Evolutionary conservation across 2,888 invertebrate genomes (phyloP).

Genomic region (Athalia circularis): DNA sequence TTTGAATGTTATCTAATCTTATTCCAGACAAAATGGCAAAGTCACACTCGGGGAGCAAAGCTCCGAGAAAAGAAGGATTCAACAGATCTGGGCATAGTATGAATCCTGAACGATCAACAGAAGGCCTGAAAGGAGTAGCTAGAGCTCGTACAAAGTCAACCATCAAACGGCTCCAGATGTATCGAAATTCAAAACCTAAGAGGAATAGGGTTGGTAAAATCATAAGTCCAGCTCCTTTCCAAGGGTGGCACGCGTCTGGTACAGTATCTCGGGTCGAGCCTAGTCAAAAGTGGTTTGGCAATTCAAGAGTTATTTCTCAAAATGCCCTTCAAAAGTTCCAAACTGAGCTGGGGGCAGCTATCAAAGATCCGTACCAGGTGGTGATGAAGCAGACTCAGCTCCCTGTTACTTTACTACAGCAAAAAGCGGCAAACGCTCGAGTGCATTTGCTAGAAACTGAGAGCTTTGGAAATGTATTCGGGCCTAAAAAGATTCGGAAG

Average conservation of each 20-base stretch:
- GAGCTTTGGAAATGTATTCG: slow-evolving; percentile 95
- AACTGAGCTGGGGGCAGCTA: slow-evolving; percentile 94
- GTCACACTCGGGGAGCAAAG: slow-evolving; percentile 82
- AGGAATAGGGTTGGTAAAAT: slow-evolving; percentile 94
- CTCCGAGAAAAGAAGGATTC: slow-evolving; percentile 89
- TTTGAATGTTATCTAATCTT: neutral
- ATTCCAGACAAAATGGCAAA: slow-evolving; percentile 81
- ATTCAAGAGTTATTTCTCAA: slow-evolving; percentile 97
- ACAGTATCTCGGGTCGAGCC: slow-evolving; percentile 97
- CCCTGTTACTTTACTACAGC: slow-evolving; percentile 95
- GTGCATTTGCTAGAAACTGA: slow-evolving; percentile 98
- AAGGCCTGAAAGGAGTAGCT: slow-evolving; percentile 89
- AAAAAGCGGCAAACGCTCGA: slow-evolving; percentile 90
- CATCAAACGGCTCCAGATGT: slow-evolving; percentile 98
- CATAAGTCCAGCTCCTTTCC: slow-evolving; percentile 95
- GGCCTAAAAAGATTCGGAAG: slow-evolving; percentile 94
- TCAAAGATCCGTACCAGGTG: slow-evolving; percentile 97
- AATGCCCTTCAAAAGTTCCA: slow-evolving; percentile 92
- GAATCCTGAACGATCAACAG: slow-evolving; percentile 92
- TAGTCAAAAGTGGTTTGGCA: slow-evolving; percentile 99
- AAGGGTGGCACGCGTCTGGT: slow-evolving; percentile 91
- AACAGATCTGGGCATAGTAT: slow-evolving; percentile 93
- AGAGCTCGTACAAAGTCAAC: slow-evolving; percentile 93
- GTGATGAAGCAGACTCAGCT: slow-evolving; percentile 97
- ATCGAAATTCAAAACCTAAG: slow-evolving; percentile 97